A percentile compares a stretch with the other conserved stretches of the same genome.
These are phyloP conservation scores for Anseranas semipalmata DNA, from an alignment of 2,113 vertebrate species.

Conservation along the genomic window DNA sequence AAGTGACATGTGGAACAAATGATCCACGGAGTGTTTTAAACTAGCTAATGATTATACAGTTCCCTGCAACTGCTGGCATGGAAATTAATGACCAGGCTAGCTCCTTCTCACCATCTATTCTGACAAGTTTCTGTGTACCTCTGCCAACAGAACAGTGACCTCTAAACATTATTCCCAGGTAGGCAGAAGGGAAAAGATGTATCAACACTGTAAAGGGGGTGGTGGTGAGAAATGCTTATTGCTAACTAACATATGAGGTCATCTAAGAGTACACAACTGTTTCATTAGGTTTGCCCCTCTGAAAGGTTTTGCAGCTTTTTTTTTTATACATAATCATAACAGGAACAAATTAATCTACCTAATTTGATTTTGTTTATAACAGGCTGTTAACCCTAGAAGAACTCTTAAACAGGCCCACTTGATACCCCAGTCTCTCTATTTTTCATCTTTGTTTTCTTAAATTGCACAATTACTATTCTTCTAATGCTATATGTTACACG, in stretches of 20 bases:
- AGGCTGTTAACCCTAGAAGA: not conserved
- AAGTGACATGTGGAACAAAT: not conserved
- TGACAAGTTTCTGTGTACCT: not conserved
- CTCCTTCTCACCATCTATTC: not conserved
- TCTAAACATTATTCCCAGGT: not conserved
- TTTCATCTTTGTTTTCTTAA: not conserved
- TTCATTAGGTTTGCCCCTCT: not conserved
- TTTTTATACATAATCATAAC: not conserved
- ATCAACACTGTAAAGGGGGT: not conserved
- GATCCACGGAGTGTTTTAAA: not conserved
- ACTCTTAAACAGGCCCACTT: not conserved
- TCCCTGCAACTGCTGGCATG: not conserved
- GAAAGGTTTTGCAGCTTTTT: not conserved
- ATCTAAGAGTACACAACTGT: not conserved
- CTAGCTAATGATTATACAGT: not conserved
- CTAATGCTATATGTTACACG: not conserved
- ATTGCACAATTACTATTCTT: not conserved
- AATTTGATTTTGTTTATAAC: not conserved
- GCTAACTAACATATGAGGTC: not conserved
- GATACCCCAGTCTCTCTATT: not conserved
- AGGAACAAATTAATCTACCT: constrained; percentile 24
- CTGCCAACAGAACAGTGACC: not conserved
- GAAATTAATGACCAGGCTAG: not conserved
- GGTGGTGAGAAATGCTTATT: not conserved
- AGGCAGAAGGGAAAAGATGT: not conserved